Evolutionary conservation across 1,140 invertebrate genomes (phyloP).

Genomic region (Thrips palmi): DNA sequence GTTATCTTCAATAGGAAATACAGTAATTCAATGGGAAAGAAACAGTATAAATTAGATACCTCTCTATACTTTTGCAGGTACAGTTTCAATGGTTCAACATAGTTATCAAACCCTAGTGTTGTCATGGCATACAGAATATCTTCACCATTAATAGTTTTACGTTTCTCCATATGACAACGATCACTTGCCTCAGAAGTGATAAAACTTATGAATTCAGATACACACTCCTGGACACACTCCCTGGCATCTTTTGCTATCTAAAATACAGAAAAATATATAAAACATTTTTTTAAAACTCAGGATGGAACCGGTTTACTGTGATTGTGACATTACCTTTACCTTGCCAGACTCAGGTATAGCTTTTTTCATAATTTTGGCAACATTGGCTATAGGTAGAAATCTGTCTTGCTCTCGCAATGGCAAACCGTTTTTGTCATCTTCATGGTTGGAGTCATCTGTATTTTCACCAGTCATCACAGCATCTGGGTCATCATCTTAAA

Average conservation of each 20-base stretch:
- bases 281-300: neutral
- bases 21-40: neutral
- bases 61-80: slow-evolving; percentile 97
- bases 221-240: slow-evolving; percentile 98
- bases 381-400: slow-evolving; percentile 95
- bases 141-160: slow-evolving; percentile 99
- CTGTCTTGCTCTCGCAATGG: slow-evolving; percentile 77
- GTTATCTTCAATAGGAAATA: neutral
- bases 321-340: slow-evolving; percentile 28
- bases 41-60: slow-evolving; percentile 23
- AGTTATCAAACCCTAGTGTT: slow-evolving; percentile 93
- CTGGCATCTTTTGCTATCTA: slow-evolving; percentile 97
- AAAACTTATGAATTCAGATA: slow-evolving; percentile 98
- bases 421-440: slow-evolving; percentile 24
- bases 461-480: slow-evolving; percentile 30
- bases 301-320: neutral
- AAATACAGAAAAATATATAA: slow-evolving; percentile 17
- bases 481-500: slow-evolving; percentile 15
- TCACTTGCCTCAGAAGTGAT: slow-evolving; percentile 97
- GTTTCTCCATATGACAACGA: slow-evolving; percentile 89
- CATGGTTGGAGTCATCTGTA: slow-evolving; percentile 51
- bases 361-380: slow-evolving; percentile 98
- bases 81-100: slow-evolving; percentile 89
- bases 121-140: slow-evolving; percentile 95
- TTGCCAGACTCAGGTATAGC: slow-evolving; percentile 92